Evolutionary conservation across 2,888 invertebrate species (phyloP).

Genomic region (Eurois occulta): DNA sequence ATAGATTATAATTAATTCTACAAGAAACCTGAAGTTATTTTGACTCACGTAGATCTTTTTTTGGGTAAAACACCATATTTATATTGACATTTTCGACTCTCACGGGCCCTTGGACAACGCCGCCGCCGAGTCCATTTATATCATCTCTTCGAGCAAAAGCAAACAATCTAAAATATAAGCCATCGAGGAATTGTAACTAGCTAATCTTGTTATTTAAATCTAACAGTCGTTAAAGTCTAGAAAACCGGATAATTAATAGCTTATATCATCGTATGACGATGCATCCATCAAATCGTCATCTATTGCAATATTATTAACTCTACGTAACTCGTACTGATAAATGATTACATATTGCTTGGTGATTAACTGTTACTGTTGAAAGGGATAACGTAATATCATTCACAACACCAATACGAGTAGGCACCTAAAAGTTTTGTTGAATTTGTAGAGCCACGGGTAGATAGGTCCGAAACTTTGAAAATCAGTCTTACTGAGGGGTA

Average conservation of each 20-base stretch:
- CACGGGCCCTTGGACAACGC: neutral
- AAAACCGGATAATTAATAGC: conserved; percentile 6
- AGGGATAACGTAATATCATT: neutral
- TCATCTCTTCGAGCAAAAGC: neutral
- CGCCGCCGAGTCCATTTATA: neutral
- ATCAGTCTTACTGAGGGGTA: neutral
- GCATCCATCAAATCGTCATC: neutral
- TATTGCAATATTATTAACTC: conserved; percentile 19
- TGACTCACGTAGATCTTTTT: neutral
- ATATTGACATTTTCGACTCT: neutral
- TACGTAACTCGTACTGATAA: conserved; percentile 21
- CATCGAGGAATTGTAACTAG: neutral
- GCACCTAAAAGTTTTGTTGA: neutral
- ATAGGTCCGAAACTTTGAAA: neutral
- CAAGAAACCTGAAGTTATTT: neutral
- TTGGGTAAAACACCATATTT: neutral
- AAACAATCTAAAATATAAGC: neutral
- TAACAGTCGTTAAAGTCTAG: conserved; percentile 18
- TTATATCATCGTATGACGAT: conserved; percentile 20
- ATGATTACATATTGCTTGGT: conserved; percentile 5
- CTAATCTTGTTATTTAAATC: conserved; percentile 17
- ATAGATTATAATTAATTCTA: neutral
- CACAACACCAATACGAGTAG: neutral
- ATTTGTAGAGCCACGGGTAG: neutral
- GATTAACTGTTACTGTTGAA: neutral